Evolutionary conservation across 2,113 vertebrate species (phyloP).

Genomic region (Agapornis roseicollis): DNA sequence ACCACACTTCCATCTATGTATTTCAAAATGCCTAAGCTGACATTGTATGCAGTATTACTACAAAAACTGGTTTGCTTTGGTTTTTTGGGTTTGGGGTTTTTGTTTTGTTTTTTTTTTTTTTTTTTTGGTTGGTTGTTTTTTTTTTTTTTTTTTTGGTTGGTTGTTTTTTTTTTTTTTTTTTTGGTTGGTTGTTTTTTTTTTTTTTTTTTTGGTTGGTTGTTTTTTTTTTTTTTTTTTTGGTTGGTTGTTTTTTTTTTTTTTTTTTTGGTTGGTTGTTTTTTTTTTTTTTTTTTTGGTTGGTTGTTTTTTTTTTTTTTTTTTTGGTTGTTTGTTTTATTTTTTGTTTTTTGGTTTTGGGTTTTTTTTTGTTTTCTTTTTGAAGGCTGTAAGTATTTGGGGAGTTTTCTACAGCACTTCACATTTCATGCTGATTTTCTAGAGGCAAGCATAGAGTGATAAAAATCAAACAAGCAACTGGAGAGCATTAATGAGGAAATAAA

Average conservation of each 20-base stretch:
- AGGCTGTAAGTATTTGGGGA: background rate
- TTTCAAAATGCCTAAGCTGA: background rate
- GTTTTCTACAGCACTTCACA: background rate
- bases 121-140: too few relatives aligned
- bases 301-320: too few relatives aligned
- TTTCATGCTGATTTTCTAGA: conserved; percentile 3
- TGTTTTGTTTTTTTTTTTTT: background rate
- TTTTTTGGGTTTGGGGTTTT: too few relatives aligned
- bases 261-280: background rate
- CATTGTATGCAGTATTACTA: background rate
- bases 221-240: background rate
- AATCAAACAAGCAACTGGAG: conserved; percentile 13
- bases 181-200: background rate
- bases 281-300: too few relatives aligned
- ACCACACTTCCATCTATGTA: background rate
- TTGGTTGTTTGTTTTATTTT: too few relatives aligned
- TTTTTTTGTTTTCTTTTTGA: background rate
- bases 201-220: too few relatives aligned
- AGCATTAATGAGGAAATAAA: conserved; percentile 26
- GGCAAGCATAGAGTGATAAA: conserved; percentile 10
- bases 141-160: background rate
- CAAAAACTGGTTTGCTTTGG: background rate
- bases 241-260: background rate
- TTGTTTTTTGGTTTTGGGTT: background rate
- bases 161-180: background rate